A percentile compares a stretch with the other conserved stretches of the same genome.
Evolutionary conservation across 1,140 invertebrate species (phyloP).

Genomic region (Thalassaphorura encarpata): DNA sequence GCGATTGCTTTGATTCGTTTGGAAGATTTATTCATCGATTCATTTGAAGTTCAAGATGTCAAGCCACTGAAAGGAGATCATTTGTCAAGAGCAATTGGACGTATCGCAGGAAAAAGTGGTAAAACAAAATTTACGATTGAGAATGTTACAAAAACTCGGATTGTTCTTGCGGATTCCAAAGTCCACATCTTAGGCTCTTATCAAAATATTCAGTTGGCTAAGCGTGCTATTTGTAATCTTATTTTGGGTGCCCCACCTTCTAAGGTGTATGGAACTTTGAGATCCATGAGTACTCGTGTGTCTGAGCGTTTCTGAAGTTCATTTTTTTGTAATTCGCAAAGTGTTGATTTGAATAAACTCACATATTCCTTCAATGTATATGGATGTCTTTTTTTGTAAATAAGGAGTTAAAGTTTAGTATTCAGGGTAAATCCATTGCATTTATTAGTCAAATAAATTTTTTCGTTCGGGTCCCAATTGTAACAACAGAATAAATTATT

Average conservation of each 20-base stretch:
- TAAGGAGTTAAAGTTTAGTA: too few relatives aligned
- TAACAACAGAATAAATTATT: too few relatives aligned
- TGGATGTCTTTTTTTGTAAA: not conserved
- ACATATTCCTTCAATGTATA: too few relatives aligned
- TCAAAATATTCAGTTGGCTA: slow-evolving; percentile 91
- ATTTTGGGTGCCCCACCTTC: slow-evolving; percentile 92
- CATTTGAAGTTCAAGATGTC: slow-evolving; percentile 95
- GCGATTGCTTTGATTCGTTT: slow-evolving; percentile 86
- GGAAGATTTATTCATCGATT: slow-evolving; percentile 95
- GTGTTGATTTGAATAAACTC: too few relatives aligned
- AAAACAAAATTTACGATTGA: slow-evolving; percentile 98
- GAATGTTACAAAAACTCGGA: slow-evolving; percentile 97
- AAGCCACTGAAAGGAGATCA: slow-evolving; percentile 95
- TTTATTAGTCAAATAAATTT: too few relatives aligned
- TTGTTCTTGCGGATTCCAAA: slow-evolving; percentile 91
- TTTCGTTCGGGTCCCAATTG: too few relatives aligned
- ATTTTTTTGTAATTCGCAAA: too few relatives aligned
- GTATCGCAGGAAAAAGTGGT: slow-evolving; percentile 94
- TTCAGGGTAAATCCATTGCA: too few relatives aligned
- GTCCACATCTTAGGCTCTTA: slow-evolving; percentile 96
- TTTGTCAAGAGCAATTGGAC: slow-evolving; percentile 85
- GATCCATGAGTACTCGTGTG: slow-evolving; percentile 67
- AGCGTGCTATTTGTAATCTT: slow-evolving; percentile 92
- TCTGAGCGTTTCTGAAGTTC: slow-evolving; percentile 62
- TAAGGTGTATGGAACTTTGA: slow-evolving; percentile 89